phyloP scores from a whole-genome alignment of 2,797 vertebrate genomes.

The Lepus townsendii region DNA sequence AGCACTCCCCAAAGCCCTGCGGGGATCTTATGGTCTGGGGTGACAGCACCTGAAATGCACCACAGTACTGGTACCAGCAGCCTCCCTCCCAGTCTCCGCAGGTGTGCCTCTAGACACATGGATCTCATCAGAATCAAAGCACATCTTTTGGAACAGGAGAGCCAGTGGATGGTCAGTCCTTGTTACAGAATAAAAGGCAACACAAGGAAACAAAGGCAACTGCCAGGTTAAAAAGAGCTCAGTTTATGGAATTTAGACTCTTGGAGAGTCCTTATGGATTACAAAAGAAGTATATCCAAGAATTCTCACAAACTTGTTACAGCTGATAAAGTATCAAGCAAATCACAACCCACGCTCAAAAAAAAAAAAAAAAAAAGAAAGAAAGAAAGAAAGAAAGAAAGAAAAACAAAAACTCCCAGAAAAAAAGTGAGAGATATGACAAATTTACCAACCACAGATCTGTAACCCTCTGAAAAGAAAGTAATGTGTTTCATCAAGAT shows the following conservation, averaged over 20 bases:
- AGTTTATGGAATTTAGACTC: neutral
- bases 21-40: neutral
- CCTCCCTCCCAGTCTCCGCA: neutral
- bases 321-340: neutral
- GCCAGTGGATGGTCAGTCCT: neutral
- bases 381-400: neutral
- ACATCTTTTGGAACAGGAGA: neutral
- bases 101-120: neutral
- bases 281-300: neutral
- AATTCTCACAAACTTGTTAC: neutral
- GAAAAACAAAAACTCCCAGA: neutral
- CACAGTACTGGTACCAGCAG: too few species aligned
- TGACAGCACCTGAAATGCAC: neutral
- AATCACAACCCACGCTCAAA: neutral
- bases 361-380: neutral
- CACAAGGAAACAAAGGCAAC: conserved; percentile 15
- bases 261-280: neutral
- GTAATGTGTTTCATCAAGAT: neutral
- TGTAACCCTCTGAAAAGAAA: conserved; percentile 9
- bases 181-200: neutral
- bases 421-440: neutral
- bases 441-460: neutral
- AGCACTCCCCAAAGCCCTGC: conserved; percentile 15
- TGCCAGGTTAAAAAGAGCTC: neutral
- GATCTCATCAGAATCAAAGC: neutral